Evolutionary conservation across 2,797 vertebrate genomes (phyloP).

Genomic region (Lindbergichthys nudifrons): DNA sequence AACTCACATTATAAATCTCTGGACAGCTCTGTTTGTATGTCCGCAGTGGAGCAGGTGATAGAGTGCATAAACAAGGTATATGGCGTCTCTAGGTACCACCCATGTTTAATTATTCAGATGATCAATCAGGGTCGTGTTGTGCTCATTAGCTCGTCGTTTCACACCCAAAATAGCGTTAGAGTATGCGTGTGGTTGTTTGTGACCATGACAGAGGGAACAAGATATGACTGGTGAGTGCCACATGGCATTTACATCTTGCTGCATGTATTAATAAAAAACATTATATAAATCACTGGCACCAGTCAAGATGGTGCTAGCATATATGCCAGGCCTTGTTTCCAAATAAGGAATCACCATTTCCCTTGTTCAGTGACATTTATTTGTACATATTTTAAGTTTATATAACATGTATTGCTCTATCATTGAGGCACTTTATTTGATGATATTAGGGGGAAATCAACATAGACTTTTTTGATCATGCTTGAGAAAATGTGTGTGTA

Average conservation of each 20-base stretch:
- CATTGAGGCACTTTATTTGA: neutral
- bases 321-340: conserved; percentile 36
- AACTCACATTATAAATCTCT: conserved; percentile 26
- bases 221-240: conserved; percentile 59
- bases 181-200: conserved; percentile 33
- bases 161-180: conserved; percentile 44
- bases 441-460: conserved; percentile 24
- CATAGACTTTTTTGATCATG: conserved; percentile 1
- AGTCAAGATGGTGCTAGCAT: conserved; percentile 27
- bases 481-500: conserved; percentile 37
- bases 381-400: conserved; percentile 12
- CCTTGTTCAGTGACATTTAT: conserved; percentile 29
- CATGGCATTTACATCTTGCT: conserved; percentile 64
- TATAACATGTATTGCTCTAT: conserved; percentile 7
- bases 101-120: conserved; percentile 83
- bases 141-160: conserved; percentile 70
- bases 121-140: conserved; percentile 73
- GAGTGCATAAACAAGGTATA: conserved; percentile 59
- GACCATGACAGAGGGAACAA: conserved; percentile 49
- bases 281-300: conserved; percentile 44
- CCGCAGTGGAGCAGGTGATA: conserved; percentile 43
- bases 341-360: conserved; percentile 21
- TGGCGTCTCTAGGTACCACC: conserved; percentile 77
- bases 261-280: conserved; percentile 67
- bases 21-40: conserved; percentile 38